Base-by-base conservation (phyloP, 2,888 invertebrate genomes). In the Molanna angustata region DNA sequence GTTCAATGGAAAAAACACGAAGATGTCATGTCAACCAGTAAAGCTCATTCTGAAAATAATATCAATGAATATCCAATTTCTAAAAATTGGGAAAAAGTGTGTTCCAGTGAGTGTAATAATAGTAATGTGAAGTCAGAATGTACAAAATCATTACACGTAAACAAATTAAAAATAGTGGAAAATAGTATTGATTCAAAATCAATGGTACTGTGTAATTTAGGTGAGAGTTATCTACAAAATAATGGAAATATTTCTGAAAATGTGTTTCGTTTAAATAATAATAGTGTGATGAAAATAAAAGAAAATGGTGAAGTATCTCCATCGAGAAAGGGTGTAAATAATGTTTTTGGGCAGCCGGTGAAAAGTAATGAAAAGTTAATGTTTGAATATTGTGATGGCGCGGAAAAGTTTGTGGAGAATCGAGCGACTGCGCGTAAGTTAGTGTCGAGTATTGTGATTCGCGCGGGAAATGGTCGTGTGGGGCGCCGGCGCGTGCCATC, bases 401-500 rank as follows among this genome's bases (percentile, higher is more conserved):
- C 43, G 49, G 49, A 49, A 49, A 50, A 50, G 35, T 44, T 49
- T 2, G 6, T 31, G 18, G 41, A 11, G 31, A 20, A n/a, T 18
- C 14, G 18, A 9, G 31, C 51, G 46, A 19, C 44, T 17, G 50
- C 43, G 51, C 39, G 46, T 11, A 44, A 40, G 22, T 20, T 33
- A 4, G 40, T 42, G 20, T 44, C 47, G 37, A 48, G 20, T 69
- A 48, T 35, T 14, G 47, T 13, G 54, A 49, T 65, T 72, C 69
- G 70, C 73, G 71, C 70, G 71, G 69, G 70, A 67, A 67, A 68
- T 58, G 60, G 64, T 62, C 61, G 61, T 61, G 61, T 59, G 56
- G 61, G 60, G 62, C 61, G 75, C 1, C 71, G 70, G 48, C 74
- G 60, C 27, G 66, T 68, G 42, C 72, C 69, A 62, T 72, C 72